Percentiles rank a stretch among this genome's conserved stretches.
These are phyloP conservation scores for Apis florea DNA, from an alignment of 1,140 invertebrate species.

Conservation along the genomic window DNA sequence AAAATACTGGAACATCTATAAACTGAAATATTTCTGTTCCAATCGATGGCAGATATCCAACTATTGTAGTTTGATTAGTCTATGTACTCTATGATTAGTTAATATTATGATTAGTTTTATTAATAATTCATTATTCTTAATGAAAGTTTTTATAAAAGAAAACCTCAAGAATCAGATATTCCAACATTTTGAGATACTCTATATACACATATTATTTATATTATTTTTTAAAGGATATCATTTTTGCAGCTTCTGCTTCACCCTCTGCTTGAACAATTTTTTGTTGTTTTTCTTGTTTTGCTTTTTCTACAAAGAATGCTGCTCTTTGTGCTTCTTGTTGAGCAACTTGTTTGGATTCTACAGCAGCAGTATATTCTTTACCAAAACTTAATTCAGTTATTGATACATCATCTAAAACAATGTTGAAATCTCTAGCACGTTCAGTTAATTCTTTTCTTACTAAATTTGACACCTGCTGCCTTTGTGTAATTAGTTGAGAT, in stretches of 20 bases:
- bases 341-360: conserved; percentile 99
- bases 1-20: too few species aligned
- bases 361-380: conserved; percentile 99
- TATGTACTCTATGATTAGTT: too few species aligned
- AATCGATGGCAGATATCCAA: too few species aligned
- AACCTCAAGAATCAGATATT: too few species aligned
- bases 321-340: conserved; percentile 99
- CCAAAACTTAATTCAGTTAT: conserved; percentile 99
- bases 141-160: too few species aligned
- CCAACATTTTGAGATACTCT: too few species aligned
- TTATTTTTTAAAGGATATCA: conserved; percentile 89
- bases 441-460: conserved; percentile 97
- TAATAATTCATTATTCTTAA: too few species aligned
- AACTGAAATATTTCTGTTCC: too few species aligned
- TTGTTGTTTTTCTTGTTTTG: conserved; percentile 98
- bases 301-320: conserved; percentile 98
- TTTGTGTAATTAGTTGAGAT: conserved; percentile 98
- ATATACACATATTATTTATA: background rate
- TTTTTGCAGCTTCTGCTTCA: conserved; percentile 98
- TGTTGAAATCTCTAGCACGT: conserved; percentile 98
- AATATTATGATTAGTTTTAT: too few species aligned
- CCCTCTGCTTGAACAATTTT: conserved; percentile 99
- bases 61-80: too few species aligned
- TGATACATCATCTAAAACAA: conserved; percentile 99
- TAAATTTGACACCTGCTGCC: conserved; percentile 97